phyloP scores from a whole-genome alignment of 2,797 vertebrate species.

The Graptemys geographica region DNA sequence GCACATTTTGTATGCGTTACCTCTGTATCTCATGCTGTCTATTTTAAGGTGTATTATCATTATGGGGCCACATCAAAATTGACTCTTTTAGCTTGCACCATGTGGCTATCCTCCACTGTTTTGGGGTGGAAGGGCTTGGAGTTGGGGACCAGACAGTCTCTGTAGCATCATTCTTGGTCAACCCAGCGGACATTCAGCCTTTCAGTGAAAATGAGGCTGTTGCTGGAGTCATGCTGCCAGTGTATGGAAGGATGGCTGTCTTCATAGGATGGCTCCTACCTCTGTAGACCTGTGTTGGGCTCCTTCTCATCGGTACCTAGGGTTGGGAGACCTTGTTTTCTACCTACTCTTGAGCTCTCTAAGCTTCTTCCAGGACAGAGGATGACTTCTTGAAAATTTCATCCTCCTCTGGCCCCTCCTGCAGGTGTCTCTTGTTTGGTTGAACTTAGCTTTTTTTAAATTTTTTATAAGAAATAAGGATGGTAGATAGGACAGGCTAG shows the following conservation, averaged over 20 bases:
- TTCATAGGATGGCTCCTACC: neutral
- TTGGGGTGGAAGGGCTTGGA: neutral
- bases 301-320: neutral
- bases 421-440: neutral
- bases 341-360: neutral
- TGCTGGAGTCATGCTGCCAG: neutral
- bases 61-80: neutral
- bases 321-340: neutral
- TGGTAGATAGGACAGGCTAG: neutral
- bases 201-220: neutral
- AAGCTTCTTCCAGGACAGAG: neutral
- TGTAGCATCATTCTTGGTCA: neutral
- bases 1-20: neutral
- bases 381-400: neutral
- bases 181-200: neutral
- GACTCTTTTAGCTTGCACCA: neutral
- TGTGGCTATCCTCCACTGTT: neutral
- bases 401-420: neutral
- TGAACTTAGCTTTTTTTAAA: fast-evolving
- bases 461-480: neutral
- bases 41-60: neutral
- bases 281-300: neutral
- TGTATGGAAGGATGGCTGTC: neutral
- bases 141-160: neutral
- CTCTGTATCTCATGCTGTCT: neutral